Evolutionary conservation across 2,797 vertebrate genomes (phyloP).

Genomic region (Hoplostethus mediterraneus): DNA sequence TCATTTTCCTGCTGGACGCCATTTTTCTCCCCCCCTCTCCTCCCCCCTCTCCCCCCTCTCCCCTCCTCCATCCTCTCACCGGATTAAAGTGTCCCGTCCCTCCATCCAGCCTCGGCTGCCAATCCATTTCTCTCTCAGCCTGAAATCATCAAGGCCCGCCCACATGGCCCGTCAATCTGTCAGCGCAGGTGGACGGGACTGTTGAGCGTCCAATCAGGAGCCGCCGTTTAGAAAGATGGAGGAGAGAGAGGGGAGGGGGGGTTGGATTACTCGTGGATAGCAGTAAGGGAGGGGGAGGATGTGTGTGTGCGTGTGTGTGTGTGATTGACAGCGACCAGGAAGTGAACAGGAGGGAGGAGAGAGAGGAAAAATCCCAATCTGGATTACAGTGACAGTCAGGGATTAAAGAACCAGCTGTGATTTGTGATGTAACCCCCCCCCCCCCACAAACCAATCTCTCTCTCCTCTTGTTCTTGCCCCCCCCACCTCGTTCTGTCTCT

Average conservation of each 20-base stretch:
- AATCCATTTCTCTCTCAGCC: background rate
- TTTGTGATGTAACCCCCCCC: conserved; percentile 64
- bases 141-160: conserved; percentile 17
- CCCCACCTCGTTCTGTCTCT: background rate
- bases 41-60: background rate
- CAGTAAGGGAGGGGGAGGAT: background rate
- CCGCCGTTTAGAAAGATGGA: background rate
- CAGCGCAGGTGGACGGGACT: conserved; percentile 36
- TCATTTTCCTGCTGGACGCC: background rate
- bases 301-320: background rate
- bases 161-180: conserved; percentile 7
- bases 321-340: conserved; percentile 37
- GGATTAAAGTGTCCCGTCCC: background rate
- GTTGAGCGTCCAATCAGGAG: conserved; percentile 55
- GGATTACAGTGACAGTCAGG: conserved; percentile 75
- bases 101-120: too few species aligned
- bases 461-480: background rate
- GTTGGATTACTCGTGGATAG: conserved; percentile 46
- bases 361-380: conserved; percentile 70
- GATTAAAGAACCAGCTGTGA: conserved; percentile 82
- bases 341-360: conserved; percentile 23
- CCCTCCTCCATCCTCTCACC: background rate
- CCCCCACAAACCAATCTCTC: background rate
- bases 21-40: conserved; percentile 40
- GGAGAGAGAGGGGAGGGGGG: conserved; percentile 21